Conservation (phyloP, 2,113 vertebrate genomes). For the Oryzias melastigma region DNA sequence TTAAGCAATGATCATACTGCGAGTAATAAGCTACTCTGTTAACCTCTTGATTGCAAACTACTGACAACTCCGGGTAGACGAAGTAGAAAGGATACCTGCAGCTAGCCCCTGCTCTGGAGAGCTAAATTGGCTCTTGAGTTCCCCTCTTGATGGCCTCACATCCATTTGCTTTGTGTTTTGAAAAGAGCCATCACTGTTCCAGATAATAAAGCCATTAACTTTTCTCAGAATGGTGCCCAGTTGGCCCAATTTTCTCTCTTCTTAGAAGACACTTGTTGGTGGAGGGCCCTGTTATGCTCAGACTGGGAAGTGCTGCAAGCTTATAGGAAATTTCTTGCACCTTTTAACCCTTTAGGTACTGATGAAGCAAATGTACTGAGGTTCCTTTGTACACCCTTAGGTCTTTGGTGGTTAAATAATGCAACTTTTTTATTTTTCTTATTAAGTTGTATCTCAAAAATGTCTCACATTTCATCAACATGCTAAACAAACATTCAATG, state of each 20-base stretch:
- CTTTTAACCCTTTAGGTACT: slow-evolving; percentile 28
- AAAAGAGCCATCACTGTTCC: slow-evolving; percentile 40
- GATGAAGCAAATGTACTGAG: background rate
- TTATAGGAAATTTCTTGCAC: slow-evolving; percentile 29
- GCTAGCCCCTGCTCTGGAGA: background rate
- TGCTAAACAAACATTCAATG: too few species aligned
- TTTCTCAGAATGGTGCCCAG: slow-evolving; percentile 48
- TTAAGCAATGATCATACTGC: background rate
- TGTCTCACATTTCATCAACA: too few species aligned
- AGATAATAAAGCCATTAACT: slow-evolving; percentile 52
- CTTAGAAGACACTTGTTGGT: slow-evolving; percentile 48
- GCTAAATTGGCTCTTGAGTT: slow-evolving; percentile 36
- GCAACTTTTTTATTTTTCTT: too few species aligned
- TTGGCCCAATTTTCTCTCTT: slow-evolving; percentile 33
- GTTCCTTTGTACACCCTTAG: too few species aligned
- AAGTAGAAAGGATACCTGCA: background rate
- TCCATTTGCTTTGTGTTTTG: slow-evolving; percentile 33
- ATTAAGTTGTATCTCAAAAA: too few species aligned
- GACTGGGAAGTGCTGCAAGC: slow-evolving; percentile 1
- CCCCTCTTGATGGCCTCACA: slow-evolving; percentile 23
- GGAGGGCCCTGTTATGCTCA: slow-evolving; percentile 40
- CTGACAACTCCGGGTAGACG: background rate
- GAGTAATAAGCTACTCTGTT: slow-evolving; percentile 12
- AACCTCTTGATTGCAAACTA: background rate
- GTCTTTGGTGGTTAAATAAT: too few species aligned